Evolutionary conservation across 2,113 vertebrate genomes (phyloP).

Genomic region (Periophthalmodon schlosseri): DNA sequence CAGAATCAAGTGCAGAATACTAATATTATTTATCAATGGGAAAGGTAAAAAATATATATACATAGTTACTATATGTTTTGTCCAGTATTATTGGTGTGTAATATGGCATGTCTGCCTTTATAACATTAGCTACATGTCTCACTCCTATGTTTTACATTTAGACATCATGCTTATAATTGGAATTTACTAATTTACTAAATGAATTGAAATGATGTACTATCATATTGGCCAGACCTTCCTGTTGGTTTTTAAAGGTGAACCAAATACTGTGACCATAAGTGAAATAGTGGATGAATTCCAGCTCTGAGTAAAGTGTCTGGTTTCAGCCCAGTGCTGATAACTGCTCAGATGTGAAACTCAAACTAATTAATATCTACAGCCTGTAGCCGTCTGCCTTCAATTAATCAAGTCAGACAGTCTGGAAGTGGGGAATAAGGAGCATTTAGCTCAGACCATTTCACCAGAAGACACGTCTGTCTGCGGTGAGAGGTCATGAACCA

Average conservation of each 20-base stretch:
- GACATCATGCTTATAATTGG: neutral
- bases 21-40: neutral
- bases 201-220: neutral
- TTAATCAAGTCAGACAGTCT: constrained; percentile 26
- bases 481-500: neutral
- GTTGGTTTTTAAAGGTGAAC: constrained; percentile 4
- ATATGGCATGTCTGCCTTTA: no score
- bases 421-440: constrained; percentile 15
- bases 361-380: constrained; percentile 37
- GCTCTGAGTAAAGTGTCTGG: neutral
- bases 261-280: constrained; percentile 1
- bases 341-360: constrained; percentile 18
- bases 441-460: constrained; percentile 17
- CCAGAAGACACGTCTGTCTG: constrained; percentile 8
- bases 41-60: neutral
- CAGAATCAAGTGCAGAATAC: neutral
- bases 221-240: neutral
- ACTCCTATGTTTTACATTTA: neutral
- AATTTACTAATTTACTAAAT: neutral
- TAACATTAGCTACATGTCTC: no score
- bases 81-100: no score
- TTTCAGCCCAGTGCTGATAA: constrained; percentile 11
- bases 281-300: constrained; percentile 4
- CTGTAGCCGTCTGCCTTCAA: constrained; percentile 28
- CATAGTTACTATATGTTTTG: no score